Percentiles rank a stretch among this genome's conserved stretches.
phyloP scores from a whole-genome alignment of 2,113 vertebrate genomes.

The Entomyzon cyanotis region DNA sequence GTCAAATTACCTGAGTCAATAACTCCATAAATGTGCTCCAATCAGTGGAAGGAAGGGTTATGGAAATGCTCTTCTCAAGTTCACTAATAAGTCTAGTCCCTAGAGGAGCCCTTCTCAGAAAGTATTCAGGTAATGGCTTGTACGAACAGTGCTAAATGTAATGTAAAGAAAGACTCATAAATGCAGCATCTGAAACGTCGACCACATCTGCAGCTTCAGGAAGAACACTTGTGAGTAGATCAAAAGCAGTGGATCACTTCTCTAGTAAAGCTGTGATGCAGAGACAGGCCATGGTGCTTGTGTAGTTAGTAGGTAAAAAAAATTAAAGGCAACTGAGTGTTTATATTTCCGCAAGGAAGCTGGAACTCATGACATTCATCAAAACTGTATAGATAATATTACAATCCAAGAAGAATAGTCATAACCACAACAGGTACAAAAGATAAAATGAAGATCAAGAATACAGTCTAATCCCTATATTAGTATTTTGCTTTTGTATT shows the following conservation, averaged over 20 bases:
- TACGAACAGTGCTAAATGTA: neutral
- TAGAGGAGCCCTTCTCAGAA: slow-evolving; percentile 47
- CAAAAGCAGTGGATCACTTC: neutral
- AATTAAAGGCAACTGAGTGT: neutral
- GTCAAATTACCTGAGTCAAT: neutral
- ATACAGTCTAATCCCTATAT: neutral
- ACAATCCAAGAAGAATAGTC: neutral
- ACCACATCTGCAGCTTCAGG: neutral
- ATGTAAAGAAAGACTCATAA: slow-evolving; percentile 20
- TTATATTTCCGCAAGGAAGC: neutral
- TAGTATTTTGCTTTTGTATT: neutral
- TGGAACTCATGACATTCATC: neutral
- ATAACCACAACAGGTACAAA: neutral
- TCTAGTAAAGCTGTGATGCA: neutral
- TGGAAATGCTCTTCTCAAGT: slow-evolving; percentile 3
- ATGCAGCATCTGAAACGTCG: neutral
- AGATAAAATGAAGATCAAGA: neutral
- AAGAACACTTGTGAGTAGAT: neutral
- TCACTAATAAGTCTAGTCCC: neutral
- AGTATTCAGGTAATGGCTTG: slow-evolving; percentile 7
- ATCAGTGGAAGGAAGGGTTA: neutral
- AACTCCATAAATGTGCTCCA: slow-evolving; percentile 4
- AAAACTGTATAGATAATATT: neutral
- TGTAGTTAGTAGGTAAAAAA: neutral
- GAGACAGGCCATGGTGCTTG: neutral